A percentile compares a stretch with the other conserved stretches of the same genome.
These are phyloP conservation scores for Myzus persicae DNA, from an alignment of 1,140 invertebrate species.

Conservation along the genomic window DNA sequence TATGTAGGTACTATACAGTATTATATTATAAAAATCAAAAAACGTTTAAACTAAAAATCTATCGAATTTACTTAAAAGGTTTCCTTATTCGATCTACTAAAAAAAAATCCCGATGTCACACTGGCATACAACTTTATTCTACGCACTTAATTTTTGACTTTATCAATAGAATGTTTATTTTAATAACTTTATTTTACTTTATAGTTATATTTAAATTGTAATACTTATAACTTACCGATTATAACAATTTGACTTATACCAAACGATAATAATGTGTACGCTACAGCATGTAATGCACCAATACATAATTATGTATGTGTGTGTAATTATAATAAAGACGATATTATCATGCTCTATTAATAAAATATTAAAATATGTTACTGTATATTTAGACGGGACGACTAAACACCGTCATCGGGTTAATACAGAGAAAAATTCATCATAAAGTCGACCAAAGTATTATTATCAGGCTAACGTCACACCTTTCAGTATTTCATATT, in stretches of 20 bases:
- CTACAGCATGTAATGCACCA: background rate
- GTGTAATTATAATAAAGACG: background rate
- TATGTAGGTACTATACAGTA: background rate
- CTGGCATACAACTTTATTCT: background rate
- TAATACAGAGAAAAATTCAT: background rate
- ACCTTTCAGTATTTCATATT: slow-evolving; percentile 2
- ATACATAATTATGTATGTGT: background rate
- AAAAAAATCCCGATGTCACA: background rate
- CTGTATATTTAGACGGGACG: background rate
- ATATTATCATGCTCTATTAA: slow-evolving; percentile 6
- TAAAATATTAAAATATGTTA: slow-evolving; percentile 1
- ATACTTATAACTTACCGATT: background rate
- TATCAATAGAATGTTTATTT: background rate
- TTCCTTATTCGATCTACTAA: background rate
- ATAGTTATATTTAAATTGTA: background rate
- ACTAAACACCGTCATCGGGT: background rate
- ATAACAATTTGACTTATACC: background rate
- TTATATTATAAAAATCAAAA: background rate
- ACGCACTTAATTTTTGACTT: background rate
- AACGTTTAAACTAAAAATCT: background rate
- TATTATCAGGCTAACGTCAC: background rate
- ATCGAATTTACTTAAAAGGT: background rate
- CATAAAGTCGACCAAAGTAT: background rate
- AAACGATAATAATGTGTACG: background rate
- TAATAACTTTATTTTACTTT: background rate